Percentiles rank a stretch among this genome's conserved stretches.
Conservation (phyloP, 2,888 invertebrate genomes). For the Noctuana brunneofusca region DNA sequence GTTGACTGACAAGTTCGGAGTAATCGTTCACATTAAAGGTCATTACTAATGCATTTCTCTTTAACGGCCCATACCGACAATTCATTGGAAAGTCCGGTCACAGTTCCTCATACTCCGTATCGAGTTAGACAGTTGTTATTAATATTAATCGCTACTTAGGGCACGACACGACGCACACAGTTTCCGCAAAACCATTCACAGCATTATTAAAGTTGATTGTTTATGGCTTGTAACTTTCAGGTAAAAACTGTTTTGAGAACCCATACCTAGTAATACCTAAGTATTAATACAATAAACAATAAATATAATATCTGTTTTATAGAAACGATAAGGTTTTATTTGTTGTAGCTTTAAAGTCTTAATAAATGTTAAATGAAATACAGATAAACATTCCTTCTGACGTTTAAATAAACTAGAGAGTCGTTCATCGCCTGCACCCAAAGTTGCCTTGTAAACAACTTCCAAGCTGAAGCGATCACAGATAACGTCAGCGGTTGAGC, state of each 20-base stretch:
- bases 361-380: constrained; percentile 10
- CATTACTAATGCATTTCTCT: constrained; percentile 32
- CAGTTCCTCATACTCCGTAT: constrained; percentile 19
- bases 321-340: background rate
- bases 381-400: constrained; percentile 1
- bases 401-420: constrained; percentile 15
- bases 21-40: constrained; percentile 28
- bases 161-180: background rate
- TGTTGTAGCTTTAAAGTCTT: background rate
- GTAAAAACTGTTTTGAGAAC: no score
- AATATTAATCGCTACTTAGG: constrained; percentile 19
- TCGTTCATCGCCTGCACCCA: constrained; percentile 10
- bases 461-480: constrained; percentile 12
- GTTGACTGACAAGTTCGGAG: constrained; percentile 21
- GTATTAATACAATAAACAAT: no score
- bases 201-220: no score
- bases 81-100: constrained; percentile 30
- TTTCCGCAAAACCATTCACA: no score
- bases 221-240: no score
- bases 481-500: constrained; percentile 26
- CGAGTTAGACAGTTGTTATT: constrained; percentile 14
- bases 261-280: no score
- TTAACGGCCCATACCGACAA: constrained; percentile 14
- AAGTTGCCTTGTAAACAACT: constrained; percentile 27
- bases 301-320: background rate